phyloP scores from a whole-genome alignment of 2,113 vertebrate species.

The Lampris incognitus region DNA sequence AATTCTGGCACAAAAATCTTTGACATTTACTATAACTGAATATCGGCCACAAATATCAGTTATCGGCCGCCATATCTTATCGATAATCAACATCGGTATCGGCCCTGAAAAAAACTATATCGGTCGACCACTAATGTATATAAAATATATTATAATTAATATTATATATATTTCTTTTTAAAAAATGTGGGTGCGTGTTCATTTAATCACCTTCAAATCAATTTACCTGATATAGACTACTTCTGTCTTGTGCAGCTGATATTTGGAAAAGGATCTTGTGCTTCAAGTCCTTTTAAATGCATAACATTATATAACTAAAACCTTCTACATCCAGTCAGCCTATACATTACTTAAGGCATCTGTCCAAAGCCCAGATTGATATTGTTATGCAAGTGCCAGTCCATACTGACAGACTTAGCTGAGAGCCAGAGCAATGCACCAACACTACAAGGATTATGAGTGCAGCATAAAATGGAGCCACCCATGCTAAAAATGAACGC shows the following conservation, averaged over 20 bases:
- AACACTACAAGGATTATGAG: not conserved
- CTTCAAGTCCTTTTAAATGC: not conserved
- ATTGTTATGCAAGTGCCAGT: constrained; percentile 4
- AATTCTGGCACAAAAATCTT: no score
- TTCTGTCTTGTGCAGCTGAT: not conserved
- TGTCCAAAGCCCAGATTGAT: not conserved
- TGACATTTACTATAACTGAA: no score
- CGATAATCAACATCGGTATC: no score
- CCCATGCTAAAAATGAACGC: not conserved
- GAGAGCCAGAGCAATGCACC: not conserved
- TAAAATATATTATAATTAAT: no score
- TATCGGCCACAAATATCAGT: no score
- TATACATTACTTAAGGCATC: not conserved
- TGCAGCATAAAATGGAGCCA: no score
- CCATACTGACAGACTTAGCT: constrained; percentile 13
- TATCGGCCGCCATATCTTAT: no score
- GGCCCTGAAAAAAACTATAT: no score
- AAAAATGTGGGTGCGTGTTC: no score
- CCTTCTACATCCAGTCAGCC: not conserved
- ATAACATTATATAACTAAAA: not conserved
- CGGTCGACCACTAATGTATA: no score
- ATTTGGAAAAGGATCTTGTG: not conserved
- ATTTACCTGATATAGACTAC: not conserved
- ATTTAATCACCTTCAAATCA: not conserved
- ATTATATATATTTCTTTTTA: no score